Evolutionary conservation across 2,113 vertebrate genomes (phyloP), one percentile per base, ranked within the genome.

Genomic region (Carassius auratus): DNA sequence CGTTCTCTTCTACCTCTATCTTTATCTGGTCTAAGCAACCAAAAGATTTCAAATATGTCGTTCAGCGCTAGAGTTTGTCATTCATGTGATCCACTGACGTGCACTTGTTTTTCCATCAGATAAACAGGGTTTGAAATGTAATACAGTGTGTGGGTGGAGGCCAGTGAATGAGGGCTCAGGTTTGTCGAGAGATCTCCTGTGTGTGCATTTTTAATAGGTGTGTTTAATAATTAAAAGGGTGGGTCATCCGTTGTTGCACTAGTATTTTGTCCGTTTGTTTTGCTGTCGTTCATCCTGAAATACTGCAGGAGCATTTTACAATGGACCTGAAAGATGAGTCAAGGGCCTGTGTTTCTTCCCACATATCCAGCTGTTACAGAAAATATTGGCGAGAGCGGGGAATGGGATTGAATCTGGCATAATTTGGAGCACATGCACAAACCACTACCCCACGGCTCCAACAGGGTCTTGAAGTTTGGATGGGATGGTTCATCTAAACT

Each of bases 191-290:
- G 26, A 75, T 73, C 74, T 85, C 69, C 23, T 30, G 79, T 17
- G 4, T 81, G 77, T 94, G 73, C 92, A 93, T 93, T 87, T 91
- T 94, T 92, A 66, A 94, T 91, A 78, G 17, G 15, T 45, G 1
- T 42, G 81, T 75, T 86, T 68, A 92, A 92, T 89, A 42, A 85
- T 84, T 85, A 76, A 85, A 86, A 75, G 78, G 75, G 81, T 59
- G 73, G 66, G 30, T 50, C 48, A 50, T 48, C 76, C 75, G 26
- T 38, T 50, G 55, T 86, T 74, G 50, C 36, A 84, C 66, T 52
- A 42, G 42, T 42, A 71, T 86, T 68, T 30, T 80, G 45, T 66
- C 42, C 77, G 21, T 13, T 21, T 13, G 30, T 5, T 12, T 77
- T 71, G 23, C 12, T 81, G 23, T 30, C 19, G 69, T 48, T 26